These are phyloP conservation scores for Caranx ignobilis DNA, from an alignment of 2,113 vertebrate genomes.

Conservation along the genomic window DNA sequence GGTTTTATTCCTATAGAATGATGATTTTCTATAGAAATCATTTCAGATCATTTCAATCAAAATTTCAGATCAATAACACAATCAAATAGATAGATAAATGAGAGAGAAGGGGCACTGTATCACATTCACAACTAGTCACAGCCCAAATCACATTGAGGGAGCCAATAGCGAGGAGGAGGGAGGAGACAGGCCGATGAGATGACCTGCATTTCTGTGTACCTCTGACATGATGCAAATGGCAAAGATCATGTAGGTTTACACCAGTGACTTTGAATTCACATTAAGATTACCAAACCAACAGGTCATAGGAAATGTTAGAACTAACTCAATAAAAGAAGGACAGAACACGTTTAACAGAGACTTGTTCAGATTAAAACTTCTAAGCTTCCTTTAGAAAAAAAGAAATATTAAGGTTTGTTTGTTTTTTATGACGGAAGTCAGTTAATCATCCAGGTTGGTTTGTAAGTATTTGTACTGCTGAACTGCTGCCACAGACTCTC, in stretches of 20 bases:
- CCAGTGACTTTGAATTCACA: neutral
- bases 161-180: neutral
- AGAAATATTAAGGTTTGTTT: neutral
- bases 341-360: neutral
- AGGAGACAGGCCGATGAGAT: neutral
- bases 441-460: neutral
- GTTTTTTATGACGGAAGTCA: neutral
- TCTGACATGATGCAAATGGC: neutral
- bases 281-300: neutral
- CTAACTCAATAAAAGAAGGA: neutral
- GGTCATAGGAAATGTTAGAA: neutral
- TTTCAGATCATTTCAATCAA: too few relatives aligned
- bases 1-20: too few relatives aligned
- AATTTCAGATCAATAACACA: too few relatives aligned
- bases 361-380: neutral
- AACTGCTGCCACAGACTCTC: neutral
- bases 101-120: neutral
- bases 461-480: neutral
- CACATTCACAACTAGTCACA: neutral
- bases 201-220: neutral
- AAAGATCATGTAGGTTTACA: neutral
- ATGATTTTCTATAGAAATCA: too few relatives aligned
- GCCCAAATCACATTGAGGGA: neutral
- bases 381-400: neutral
- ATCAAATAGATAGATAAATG: too few relatives aligned